Base-by-base conservation (phyloP, 2,888 invertebrate genomes). In the Habrosyne pyritoides region DNA sequence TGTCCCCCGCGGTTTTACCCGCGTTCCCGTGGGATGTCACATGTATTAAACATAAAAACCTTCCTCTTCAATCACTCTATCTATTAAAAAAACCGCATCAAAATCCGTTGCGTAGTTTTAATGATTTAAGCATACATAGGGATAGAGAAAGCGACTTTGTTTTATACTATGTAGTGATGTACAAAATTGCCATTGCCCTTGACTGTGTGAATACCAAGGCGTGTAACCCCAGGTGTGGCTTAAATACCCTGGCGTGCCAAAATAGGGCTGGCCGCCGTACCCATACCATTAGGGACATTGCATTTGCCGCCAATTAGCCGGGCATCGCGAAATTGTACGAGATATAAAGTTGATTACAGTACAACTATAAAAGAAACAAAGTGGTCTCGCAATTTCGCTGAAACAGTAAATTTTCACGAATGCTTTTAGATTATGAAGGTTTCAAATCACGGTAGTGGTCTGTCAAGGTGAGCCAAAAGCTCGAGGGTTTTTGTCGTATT, bases 281-380 rank as follows among this genome's bases (percentile, higher is more conserved):
- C 42, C 42, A 42, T n/a, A 42, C 42, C 42, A 42, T 42, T 42
- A 42, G 42, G 18, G 42, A 42, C 18, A 42, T 42, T 42, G 42
- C 18, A 33, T 33, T 33, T n/a, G n/a, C 33, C 33, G n/a, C n/a
- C 33, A 14, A 42, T 42, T 42, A 42, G 42, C 8, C 14, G 18
- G 7, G n/a, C 42, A 42, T 42, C 42, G 42, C 42, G 42, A 42
- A 18, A 42, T 42, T 42, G 7, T 24, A 42, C 18, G 2, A 42
- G 18, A 8, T 14, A 42, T 42, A 42, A 8, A 18, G 42, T 24
- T 3, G 7, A 5, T 5, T 24, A 24, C 24, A 24, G 24, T 7
- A 7, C 24, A n/a, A n/a, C 33, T 33, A 33, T 33, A n/a, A 33
- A n/a, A 3, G n/a, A n/a, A 33, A 33, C n/a, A 33, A 33, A 33